Evolutionary conservation across 2,888 invertebrate genomes (phyloP).

Genomic region (Melipona beecheii): DNA sequence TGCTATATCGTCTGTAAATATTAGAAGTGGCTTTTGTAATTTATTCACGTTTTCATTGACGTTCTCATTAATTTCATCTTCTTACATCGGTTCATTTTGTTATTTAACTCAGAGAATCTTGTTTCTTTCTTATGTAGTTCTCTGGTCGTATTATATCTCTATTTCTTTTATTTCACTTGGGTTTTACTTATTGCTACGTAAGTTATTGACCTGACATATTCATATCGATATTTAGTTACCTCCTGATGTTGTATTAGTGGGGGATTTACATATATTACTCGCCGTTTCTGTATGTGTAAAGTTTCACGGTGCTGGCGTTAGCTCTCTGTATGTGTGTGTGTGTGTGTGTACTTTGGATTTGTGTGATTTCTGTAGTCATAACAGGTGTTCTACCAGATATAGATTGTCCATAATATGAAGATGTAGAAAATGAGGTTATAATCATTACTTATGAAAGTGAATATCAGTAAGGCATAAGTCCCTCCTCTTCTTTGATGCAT

Average conservation of each 20-base stretch:
- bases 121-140: no score
- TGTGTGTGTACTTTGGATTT: no score
- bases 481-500: constrained; percentile 7
- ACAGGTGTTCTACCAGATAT: constrained; percentile 6
- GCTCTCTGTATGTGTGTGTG: no score
- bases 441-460: neutral
- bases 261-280: constrained; percentile 2
- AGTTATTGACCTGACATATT: neutral
- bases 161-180: neutral
- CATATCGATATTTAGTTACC: constrained; percentile 5
- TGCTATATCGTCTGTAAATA: no score
- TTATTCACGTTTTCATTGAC: no score
- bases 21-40: no score
- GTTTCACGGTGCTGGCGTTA: no score
- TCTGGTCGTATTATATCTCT: neutral
- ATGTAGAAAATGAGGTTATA: neutral
- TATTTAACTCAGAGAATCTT: neutral
- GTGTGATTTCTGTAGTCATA: neutral
- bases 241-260: neutral
- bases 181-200: constrained; percentile 2
- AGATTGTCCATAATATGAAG: constrained; percentile 6
- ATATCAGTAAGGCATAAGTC: neutral
- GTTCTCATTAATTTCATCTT: neutral
- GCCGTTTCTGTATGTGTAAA: constrained; percentile 9
- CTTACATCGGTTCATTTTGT: constrained; percentile 1